A percentile compares a stretch with the other conserved stretches of the same genome.
Conservation (phyloP, 2,888 invertebrate genomes). For the Sarcophaga carnaria region DNA sequence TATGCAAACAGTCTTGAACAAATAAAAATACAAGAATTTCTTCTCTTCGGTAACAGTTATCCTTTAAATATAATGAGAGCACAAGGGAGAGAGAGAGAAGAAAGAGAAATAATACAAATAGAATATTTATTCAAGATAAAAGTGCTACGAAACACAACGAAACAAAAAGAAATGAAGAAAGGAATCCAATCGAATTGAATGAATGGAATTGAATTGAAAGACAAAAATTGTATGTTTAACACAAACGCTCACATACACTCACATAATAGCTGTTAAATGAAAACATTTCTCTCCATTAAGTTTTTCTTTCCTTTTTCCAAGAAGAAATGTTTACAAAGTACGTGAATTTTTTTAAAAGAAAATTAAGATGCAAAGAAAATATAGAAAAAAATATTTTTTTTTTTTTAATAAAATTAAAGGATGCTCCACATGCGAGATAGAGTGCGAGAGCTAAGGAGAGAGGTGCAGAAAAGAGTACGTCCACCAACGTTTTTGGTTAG, state of each 20-base stretch:
- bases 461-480: background rate
- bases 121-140: constrained; percentile 12
- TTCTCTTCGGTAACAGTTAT: no score
- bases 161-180: background rate
- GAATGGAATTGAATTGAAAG: background rate
- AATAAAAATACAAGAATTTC: no score
- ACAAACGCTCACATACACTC: background rate
- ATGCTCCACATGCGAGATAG: background rate
- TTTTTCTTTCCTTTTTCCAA: background rate
- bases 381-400: background rate
- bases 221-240: constrained; percentile 13
- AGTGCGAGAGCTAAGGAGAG: background rate
- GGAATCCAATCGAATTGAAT: background rate
- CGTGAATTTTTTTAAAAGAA: constrained; percentile 42
- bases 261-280: constrained; percentile 25
- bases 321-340: constrained; percentile 28
- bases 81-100: background rate
- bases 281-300: constrained; percentile 32
- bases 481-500: background rate
- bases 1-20: no score
- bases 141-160: constrained; percentile 21
- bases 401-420: background rate
- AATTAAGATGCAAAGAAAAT: constrained; percentile 42
- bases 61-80: background rate
- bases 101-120: constrained; percentile 31